phyloP scores from a whole-genome alignment of 2,797 vertebrate species.

The Gouania willdenowi region DNA sequence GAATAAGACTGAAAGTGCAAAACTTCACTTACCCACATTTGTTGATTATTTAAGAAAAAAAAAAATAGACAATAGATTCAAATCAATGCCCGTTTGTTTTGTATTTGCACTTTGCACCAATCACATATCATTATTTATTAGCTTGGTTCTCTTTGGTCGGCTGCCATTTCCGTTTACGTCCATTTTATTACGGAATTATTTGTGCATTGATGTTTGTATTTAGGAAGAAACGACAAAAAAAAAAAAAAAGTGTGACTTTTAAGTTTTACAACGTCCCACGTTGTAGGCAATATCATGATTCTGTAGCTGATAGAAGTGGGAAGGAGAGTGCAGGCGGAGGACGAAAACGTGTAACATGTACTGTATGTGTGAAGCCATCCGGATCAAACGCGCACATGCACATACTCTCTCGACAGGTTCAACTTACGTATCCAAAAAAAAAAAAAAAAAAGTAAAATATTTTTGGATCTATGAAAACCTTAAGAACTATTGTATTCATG shows the following conservation, averaged over 20 bases:
- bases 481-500: conserved; percentile 98
- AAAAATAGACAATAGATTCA: conserved; percentile 69
- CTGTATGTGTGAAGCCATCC: conserved; percentile 84
- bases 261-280: conserved; percentile 93
- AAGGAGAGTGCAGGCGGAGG: conserved; percentile 3
- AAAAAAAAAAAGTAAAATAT: conserved; percentile 94
- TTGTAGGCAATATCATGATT: conserved; percentile 99
- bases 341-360: conserved; percentile 43
- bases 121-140: conserved; percentile 99
- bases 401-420: conserved; percentile 79
- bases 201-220: conserved; percentile 98
- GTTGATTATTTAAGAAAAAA: conserved; percentile 84
- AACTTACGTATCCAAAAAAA: conserved; percentile 92
- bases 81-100: conserved; percentile 86
- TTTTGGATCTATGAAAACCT: conserved; percentile 98
- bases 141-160: conserved; percentile 75
- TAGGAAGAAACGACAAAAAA: too few species aligned
- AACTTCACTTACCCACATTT: conserved; percentile 84
- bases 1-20: conserved; percentile 67
- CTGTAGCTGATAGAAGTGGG: conserved; percentile 84
- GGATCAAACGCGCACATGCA: conserved; percentile 75
- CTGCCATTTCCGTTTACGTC: conserved; percentile 69
- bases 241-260: conserved; percentile 88
- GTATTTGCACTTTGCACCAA: conserved; percentile 98
- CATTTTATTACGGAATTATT: conserved; percentile 89